Base-by-base conservation (phyloP, 2,888 invertebrate genomes). In the Hyposoter didymator region DNA sequence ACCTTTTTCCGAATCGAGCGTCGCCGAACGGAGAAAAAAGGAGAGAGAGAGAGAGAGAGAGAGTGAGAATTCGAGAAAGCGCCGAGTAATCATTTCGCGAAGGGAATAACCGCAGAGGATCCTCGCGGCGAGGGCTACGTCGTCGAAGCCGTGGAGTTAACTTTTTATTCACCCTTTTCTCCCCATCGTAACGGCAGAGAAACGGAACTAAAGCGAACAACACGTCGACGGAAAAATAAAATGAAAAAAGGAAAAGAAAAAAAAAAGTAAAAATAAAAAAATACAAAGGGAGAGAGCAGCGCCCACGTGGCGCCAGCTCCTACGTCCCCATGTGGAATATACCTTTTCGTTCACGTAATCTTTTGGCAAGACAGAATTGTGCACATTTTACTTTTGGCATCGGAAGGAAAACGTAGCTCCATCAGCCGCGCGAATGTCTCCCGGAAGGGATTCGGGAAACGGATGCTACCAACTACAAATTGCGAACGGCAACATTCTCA, bases 301-400 rank as follows among this genome's bases (percentile, higher is more conserved):
- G 80, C 82, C 82, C 86, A 86, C 87, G 84, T 84, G 87, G 85
- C 88, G 88, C 88, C 88, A 70, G 47, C 64, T 78, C 70, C 76
- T 47, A 76, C 47, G 72, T 84, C 84, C 73, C 28, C 28, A 2
- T 28, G 66, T 17, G 81, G 0, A 55, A 55, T 22, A 80, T 82
- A 80, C 82, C 84, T 81, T 84, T 85, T 84, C 82, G 84, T 83
- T 66, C 78, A 72, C 80, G 82, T 78, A 87, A 87, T 85, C 84
- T 87, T 88, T 88, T 87, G 88, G 88, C 87, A 88, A 75, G 49
- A 22, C 47, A 66, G 73, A 69, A 84, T 78, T 45, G 47, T n/a
- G 22, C 74, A 45, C 79, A 64, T 80, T 80, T 75, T 75, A 80
- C 70, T 83, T 70, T 72, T 83, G 84, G 84, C 84, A 84, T 80